These are phyloP conservation scores for Halictus ligatus DNA, from an alignment of 2,888 invertebrate species.

Conservation along the genomic window DNA sequence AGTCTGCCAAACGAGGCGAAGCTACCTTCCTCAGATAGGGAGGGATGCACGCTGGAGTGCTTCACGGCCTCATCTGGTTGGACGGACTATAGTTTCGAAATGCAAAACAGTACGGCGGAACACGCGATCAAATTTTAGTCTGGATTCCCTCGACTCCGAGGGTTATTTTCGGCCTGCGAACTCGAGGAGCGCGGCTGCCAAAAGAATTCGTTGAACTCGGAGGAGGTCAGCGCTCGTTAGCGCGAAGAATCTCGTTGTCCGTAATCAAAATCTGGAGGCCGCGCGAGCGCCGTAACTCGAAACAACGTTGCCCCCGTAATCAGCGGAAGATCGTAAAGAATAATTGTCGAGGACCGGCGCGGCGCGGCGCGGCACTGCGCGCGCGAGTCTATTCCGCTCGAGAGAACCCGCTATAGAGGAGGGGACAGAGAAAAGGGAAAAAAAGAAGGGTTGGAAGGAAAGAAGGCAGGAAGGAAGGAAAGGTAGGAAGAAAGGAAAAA, in stretches of 20 bases:
- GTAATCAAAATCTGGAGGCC: background rate
- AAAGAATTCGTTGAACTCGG: background rate
- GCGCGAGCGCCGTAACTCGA: background rate
- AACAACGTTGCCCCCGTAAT: background rate
- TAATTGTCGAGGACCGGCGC: background rate
- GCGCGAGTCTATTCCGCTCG: constrained; percentile 12
- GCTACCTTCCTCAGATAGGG: too few relatives aligned
- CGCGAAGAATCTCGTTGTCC: background rate
- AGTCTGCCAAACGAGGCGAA: too few relatives aligned
- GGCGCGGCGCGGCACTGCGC: too few relatives aligned
- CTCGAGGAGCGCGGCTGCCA: background rate
- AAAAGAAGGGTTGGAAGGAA: too few relatives aligned
- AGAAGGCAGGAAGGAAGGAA: background rate
- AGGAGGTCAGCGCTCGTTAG: background rate
- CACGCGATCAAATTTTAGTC: too few relatives aligned
- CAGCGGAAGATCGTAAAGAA: background rate
- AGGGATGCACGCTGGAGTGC: too few relatives aligned
- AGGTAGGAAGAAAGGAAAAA: background rate
- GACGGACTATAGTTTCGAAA: too few relatives aligned
- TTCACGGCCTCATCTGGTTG: too few relatives aligned
- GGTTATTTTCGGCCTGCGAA: too few relatives aligned
- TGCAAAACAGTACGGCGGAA: too few relatives aligned
- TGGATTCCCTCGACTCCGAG: too few relatives aligned
- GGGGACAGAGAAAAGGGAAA: background rate
- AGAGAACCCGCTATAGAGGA: background rate